Conservation (phyloP, 2,113 vertebrate species). For the Cygnus atratus region DNA sequence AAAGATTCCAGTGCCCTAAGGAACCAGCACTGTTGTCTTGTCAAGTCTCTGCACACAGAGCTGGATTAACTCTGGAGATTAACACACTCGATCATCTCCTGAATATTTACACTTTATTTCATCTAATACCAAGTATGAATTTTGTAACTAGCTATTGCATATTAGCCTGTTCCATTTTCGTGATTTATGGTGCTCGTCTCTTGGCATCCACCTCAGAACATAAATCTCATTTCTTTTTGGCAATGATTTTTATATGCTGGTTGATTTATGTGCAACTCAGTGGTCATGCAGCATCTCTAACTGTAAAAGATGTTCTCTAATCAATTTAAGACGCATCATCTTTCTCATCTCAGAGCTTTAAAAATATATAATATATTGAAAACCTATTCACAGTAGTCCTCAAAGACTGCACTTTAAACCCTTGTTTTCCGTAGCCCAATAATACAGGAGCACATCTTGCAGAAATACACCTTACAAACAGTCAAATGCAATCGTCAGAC, state of each 20-base stretch:
- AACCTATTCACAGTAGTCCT: neutral
- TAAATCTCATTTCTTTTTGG: constrained; percentile 18
- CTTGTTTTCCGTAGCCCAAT: neutral
- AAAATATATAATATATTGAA: constrained; percentile 34
- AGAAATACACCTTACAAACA: neutral
- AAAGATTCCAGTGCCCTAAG: neutral
- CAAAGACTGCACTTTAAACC: neutral
- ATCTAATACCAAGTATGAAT: constrained; percentile 49
- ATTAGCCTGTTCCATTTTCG: constrained; percentile 42
- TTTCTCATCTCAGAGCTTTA: constrained; percentile 31
- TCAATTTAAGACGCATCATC: constrained; percentile 42
- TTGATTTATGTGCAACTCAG: constrained; percentile 50
- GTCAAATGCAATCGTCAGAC: neutral
- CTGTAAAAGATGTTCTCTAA: constrained; percentile 42
- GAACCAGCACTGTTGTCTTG: neutral
- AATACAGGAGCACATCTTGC: neutral
- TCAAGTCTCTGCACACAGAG: neutral
- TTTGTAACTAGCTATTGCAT: constrained; percentile 53
- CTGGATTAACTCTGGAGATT: constrained; percentile 25
- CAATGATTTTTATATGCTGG: no score
- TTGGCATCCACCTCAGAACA: constrained; percentile 21
- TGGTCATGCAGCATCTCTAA: constrained; percentile 46
- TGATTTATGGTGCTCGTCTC: constrained; percentile 62
- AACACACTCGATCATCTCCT: neutral
- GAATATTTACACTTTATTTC: constrained; percentile 52